Base-by-base conservation (phyloP, 2,113 vertebrate genomes). In the Thunnus maccoyii region DNA sequence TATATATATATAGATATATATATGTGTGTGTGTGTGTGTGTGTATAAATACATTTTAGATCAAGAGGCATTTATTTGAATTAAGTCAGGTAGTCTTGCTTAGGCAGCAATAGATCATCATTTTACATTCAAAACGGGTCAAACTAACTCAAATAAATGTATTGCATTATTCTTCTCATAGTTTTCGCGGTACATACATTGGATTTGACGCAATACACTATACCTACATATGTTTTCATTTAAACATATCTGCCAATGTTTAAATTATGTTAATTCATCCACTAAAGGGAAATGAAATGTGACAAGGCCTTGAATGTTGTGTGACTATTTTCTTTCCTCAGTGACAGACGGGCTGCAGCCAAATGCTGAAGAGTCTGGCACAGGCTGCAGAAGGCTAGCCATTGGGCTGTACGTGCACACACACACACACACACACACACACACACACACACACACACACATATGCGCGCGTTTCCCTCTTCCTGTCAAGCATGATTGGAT, bases 341-440 rank as follows among this genome's bases (percentile, higher is more conserved):
- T 77, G 80, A 80, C 88, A 91, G 87, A 85, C 68, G 52, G 68
- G 50, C 61, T 76, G 75, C 70, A 76, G 86, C 84, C 85, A 86
- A 87, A 88, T 61, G 60, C 84, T 83, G 90, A 90, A 70, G 76
- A 81, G 89, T 91, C 91, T 93, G 93, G 89, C 91, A 90, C 65
- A 5, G 78, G 22, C 85, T 79, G 68, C 88, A 91, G 79, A 83
- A 86, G 84, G 76, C 72, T 54, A 48, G 72, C 85, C 80, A 87
- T 71, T 76, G 66, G 15, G 27, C 68, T 85, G 76, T 68, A 58
- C 27, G 68, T 72, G 63, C 75, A 70, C 74, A 56, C 64, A 77
- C 64, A 81, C 57, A 73, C 81, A 79, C 62, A 60, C 67, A 74
- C 36, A 72, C 62, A 68, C 22, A 11, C 48, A 60, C 62, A 27